These are phyloP conservation scores for Platorchestia sp. DNA, from an alignment of 1,140 invertebrate genomes.

Conservation along the genomic window DNA sequence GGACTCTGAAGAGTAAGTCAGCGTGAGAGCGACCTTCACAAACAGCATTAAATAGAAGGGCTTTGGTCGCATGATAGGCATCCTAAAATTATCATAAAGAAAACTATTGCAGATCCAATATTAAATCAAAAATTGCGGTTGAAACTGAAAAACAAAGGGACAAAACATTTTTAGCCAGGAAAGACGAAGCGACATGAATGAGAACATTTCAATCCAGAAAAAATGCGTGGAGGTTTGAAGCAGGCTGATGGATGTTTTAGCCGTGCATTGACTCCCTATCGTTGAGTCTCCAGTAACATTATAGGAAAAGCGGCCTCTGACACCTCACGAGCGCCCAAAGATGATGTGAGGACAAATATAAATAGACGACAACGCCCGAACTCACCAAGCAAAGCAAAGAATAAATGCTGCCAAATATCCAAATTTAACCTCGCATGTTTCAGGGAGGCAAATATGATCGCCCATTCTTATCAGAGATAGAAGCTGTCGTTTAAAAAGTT, in stretches of 20 bases:
- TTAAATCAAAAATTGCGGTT: background rate
- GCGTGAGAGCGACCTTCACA: background rate
- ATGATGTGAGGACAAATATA: background rate
- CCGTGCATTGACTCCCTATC: background rate
- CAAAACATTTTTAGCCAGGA: no score
- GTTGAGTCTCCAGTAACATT: background rate
- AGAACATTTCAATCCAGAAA: background rate
- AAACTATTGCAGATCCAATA: background rate
- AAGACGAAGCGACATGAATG: background rate
- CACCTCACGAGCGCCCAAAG: background rate
- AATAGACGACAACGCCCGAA: background rate
- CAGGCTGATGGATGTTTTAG: background rate
- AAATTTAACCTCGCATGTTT: no score
- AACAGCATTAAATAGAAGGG: background rate
- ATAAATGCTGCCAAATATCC: background rate
- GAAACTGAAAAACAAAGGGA: no score
- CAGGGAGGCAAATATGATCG: no score
- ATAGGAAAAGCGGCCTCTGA: background rate
- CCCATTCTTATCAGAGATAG: no score
- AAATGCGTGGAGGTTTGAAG: background rate
- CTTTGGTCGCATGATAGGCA: background rate
- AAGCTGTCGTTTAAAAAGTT: no score
- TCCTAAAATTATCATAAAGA: background rate
- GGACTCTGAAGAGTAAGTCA: background rate
- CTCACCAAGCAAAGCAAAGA: background rate